Conservation (phyloP, 1,140 invertebrate species). For the Charaxes varanes region DNA sequence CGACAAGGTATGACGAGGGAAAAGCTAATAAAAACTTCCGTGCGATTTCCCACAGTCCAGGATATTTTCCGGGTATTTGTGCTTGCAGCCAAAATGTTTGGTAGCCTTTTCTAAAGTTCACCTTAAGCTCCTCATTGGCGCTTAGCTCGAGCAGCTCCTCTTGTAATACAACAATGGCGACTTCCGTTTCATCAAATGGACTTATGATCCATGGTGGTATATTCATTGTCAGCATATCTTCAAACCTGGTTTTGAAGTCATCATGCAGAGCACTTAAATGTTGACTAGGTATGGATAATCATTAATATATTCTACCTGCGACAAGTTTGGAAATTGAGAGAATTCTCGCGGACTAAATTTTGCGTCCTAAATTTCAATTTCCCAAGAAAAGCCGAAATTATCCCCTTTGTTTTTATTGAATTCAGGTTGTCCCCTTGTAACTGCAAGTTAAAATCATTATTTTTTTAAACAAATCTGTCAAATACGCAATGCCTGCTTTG, state of each 20-base stretch:
- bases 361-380: slow-evolving; percentile 7
- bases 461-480: neutral
- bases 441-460: slow-evolving; percentile 1
- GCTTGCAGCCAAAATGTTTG: slow-evolving; percentile 11
- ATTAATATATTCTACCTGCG: slow-evolving; percentile 5
- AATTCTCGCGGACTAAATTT: slow-evolving; percentile 10
- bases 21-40: slow-evolving; percentile 16
- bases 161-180: slow-evolving; percentile 7
- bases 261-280: slow-evolving; percentile 1
- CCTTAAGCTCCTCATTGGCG: slow-evolving; percentile 6
- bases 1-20: slow-evolving; percentile 17
- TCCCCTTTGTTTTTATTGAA: neutral
- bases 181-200: slow-evolving; percentile 12
- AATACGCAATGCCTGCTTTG: too few relatives aligned
- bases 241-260: too few relatives aligned
- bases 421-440: slow-evolving; percentile 1
- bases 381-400: slow-evolving; percentile 5
- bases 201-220: slow-evolving; percentile 9
- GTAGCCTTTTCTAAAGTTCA: slow-evolving; percentile 9
- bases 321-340: slow-evolving; percentile 6
- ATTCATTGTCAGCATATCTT: neutral
- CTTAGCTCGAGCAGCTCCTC: slow-evolving; percentile 5
- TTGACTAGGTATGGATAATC: slow-evolving; percentile 5
- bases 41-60: slow-evolving; percentile 2
- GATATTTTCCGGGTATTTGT: slow-evolving; percentile 7